phyloP scores from a whole-genome alignment of 2,888 invertebrate genomes.

The Sphaeridia pumilis region DNA sequence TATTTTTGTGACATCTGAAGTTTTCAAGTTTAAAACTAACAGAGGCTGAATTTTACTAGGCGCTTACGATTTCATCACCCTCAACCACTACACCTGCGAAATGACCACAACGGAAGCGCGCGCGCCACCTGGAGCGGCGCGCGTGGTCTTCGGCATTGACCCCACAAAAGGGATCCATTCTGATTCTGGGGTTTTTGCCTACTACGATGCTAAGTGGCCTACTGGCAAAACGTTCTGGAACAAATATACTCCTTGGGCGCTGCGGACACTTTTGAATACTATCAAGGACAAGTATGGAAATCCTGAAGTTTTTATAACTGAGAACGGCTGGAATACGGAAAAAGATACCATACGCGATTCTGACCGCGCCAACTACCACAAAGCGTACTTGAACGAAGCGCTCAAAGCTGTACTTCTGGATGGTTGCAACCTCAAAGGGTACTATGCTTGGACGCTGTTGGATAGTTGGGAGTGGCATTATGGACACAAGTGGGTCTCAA shows the following conservation, averaged over 20 bases:
- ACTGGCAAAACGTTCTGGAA: slow-evolving; percentile 10
- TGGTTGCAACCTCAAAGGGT: slow-evolving; percentile 25
- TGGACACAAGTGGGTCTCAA: slow-evolving; percentile 19
- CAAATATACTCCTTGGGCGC: slow-evolving; percentile 20
- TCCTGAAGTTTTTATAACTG: slow-evolving; percentile 16
- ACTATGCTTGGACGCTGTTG: slow-evolving; percentile 25
- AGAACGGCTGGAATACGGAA: slow-evolving; percentile 15
- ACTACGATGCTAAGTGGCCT: slow-evolving; percentile 7
- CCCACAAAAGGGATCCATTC: slow-evolving; percentile 9
- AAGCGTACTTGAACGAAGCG: slow-evolving; percentile 27
- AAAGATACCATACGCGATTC: slow-evolving; percentile 25
- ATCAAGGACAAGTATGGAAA: slow-evolving; percentile 24
- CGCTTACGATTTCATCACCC: slow-evolving; percentile 34
- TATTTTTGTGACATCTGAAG: no score
- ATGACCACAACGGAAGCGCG: slow-evolving; percentile 12
- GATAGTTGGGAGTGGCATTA: slow-evolving; percentile 26
- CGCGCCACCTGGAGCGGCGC: neutral
- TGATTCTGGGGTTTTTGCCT: slow-evolving; percentile 13
- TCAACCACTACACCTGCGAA: slow-evolving; percentile 34
- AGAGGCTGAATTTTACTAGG: slow-evolving; percentile 13
- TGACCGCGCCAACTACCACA: slow-evolving; percentile 31
- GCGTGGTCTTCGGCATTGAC: slow-evolving; percentile 3
- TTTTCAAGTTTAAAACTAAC: no score
- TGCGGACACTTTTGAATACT: slow-evolving; percentile 25
- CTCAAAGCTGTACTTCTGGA: slow-evolving; percentile 30